Base-by-base conservation (phyloP, 2,888 invertebrate genomes). In the Perizoma flavofasciatum region DNA sequence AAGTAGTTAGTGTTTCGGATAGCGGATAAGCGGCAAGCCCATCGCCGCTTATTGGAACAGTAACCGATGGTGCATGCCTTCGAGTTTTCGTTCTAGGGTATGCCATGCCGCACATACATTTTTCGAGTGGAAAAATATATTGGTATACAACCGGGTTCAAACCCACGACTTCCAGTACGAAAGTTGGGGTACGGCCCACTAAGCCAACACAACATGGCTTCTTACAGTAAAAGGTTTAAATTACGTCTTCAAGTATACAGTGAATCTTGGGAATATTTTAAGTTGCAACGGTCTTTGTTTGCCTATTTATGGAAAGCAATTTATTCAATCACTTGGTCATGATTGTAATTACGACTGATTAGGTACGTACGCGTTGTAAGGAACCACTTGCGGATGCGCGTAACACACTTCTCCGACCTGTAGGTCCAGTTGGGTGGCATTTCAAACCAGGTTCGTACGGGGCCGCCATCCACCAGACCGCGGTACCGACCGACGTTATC, bases 361-460 rank as follows among this genome's bases (percentile, higher is more conserved):
- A 22, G 22, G 22, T 22, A 22, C 54, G 57, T 63, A 59, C 58
- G 54, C 59, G 63, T 70, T 70, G 71, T 66, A 71, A 73, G 78
- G 75, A 77, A 78, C 73, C 65, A 73, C 63, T 76, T 67, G 74
- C 83, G 83, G 85, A 84, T 82, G 71, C 72, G 70, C 69, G 71
- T 81, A 82, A 77, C 84, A 82, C 72, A 82, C 75, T 80, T 83
- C 68, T 57, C 69, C 64, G 67, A 80, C 73, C 72, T 50, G 79
- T 65, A 68, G 60, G 74, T 79, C 85, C 78, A 81, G 86, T 83
- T 76, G 32, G 69, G 77, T 76, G 69, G 77, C 82, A 81, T 84
- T 84, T 76, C 80, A 73, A 76, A 77, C 78, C 74, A 71, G 80
- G 81, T 78, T 73, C 71, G 67, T 55, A 59, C 59, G 59, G 41